Percentiles rank a stretch among this genome's conserved stretches.
Evolutionary conservation across 2,113 vertebrate species (phyloP).

Genomic region (Macquaria ambigua): DNA sequence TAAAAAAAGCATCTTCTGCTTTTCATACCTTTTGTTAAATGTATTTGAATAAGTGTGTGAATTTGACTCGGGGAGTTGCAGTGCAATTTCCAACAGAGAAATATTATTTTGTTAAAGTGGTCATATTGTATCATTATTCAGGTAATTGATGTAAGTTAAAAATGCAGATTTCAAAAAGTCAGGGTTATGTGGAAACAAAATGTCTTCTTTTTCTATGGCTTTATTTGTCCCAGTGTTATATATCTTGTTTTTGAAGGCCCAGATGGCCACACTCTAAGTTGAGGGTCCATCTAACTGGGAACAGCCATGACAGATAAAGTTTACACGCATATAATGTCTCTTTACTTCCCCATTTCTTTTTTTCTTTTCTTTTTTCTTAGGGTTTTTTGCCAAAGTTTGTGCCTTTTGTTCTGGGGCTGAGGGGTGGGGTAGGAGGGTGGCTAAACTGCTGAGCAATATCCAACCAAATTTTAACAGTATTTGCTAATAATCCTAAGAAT

Average conservation of each 20-base stretch:
- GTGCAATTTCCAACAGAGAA: constrained; percentile 84
- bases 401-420: constrained; percentile 37
- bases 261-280: constrained; percentile 66
- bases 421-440: constrained; percentile 33
- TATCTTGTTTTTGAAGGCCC: constrained; percentile 59
- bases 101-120: constrained; percentile 73
- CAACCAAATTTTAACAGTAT: constrained; percentile 75
- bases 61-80: constrained; percentile 89
- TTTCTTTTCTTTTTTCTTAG: constrained; percentile 12
- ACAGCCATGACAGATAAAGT: constrained; percentile 70
- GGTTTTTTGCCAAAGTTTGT: constrained; percentile 59
- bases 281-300: constrained; percentile 68
- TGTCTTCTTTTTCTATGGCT: constrained; percentile 67
- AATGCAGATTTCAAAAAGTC: constrained; percentile 78
- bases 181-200: constrained; percentile 76
- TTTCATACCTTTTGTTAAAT: constrained; percentile 73
- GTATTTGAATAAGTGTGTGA: constrained; percentile 75
- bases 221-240: constrained; percentile 69
- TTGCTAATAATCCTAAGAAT: constrained; percentile 74
- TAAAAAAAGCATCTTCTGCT: constrained; percentile 85
- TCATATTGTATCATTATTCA: constrained; percentile 74
- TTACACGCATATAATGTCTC: constrained; percentile 70
- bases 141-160: constrained; percentile 76
- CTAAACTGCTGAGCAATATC: constrained; percentile 77
- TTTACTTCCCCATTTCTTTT: constrained; percentile 33